These are phyloP conservation scores for Embidobia sp. DNA, from an alignment of 2,888 invertebrate species.

Conservation along the genomic window DNA sequence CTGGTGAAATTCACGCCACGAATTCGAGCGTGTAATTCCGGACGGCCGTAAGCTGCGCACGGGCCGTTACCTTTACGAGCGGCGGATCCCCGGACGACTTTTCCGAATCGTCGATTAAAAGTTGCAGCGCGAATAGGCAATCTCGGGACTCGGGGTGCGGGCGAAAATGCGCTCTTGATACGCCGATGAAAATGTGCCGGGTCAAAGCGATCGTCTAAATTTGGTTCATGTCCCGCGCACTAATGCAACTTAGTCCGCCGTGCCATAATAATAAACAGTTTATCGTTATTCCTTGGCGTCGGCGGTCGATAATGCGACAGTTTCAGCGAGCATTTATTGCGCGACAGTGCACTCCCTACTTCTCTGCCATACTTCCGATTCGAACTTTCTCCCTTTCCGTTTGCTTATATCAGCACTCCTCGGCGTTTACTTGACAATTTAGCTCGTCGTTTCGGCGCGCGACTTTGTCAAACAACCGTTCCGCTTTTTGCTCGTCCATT, in stretches of 20 bases:
- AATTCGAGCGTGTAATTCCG: constrained; percentile 40
- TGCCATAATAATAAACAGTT: constrained; percentile 57
- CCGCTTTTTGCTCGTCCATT: constrained; percentile 6
- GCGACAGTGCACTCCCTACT: constrained; percentile 34
- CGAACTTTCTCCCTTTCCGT: constrained; percentile 43
- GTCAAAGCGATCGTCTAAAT: constrained; percentile 52
- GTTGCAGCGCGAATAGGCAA: constrained; percentile 46
- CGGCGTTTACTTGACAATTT: constrained; percentile 75
- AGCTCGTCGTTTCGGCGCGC: constrained; percentile 66
- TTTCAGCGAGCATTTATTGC: constrained; percentile 39
- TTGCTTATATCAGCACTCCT: constrained; percentile 67
- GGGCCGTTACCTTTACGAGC: constrained; percentile 48
- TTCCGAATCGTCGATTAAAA: constrained; percentile 56
- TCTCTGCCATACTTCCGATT: constrained; percentile 36
- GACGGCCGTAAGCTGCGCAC: constrained; percentile 6
- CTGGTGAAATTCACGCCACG: constrained; percentile 23
- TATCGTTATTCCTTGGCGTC: constrained; percentile 54
- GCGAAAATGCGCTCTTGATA: constrained; percentile 9
- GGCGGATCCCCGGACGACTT: constrained; percentile 47
- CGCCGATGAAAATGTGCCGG: constrained; percentile 18
- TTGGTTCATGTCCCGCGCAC: constrained; percentile 16
- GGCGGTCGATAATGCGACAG: constrained; percentile 59
- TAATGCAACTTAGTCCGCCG: constrained; percentile 24
- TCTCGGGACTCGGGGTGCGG: constrained; percentile 8
- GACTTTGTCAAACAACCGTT: constrained; percentile 30